These are phyloP conservation scores for Athalia cordata DNA, from an alignment of 2,888 invertebrate genomes.

Conservation along the genomic window DNA sequence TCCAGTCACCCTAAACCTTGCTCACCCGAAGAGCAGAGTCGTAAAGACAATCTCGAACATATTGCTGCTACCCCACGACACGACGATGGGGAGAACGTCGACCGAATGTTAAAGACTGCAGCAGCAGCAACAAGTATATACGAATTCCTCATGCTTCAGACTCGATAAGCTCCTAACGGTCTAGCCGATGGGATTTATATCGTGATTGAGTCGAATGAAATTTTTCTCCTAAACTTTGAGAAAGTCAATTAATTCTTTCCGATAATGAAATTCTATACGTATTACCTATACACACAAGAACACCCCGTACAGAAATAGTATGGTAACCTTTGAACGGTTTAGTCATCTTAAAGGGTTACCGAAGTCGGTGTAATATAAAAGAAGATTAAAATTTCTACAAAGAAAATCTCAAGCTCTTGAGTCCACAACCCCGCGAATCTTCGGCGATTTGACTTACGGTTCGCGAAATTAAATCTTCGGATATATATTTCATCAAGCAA, in stretches of 20 bases:
- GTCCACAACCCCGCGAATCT: too few relatives aligned
- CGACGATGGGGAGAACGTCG: constrained; percentile 9
- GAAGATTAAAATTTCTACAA: too few relatives aligned
- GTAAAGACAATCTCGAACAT: constrained; percentile 34
- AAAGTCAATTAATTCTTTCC: too few relatives aligned
- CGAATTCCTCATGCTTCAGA: not conserved
- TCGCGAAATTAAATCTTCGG: too few relatives aligned
- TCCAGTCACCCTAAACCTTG: constrained; percentile 4
- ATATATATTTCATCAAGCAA: too few relatives aligned
- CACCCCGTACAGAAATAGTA: not conserved
- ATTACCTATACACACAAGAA: too few relatives aligned
- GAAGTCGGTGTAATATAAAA: not conserved
- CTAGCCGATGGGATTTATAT: not conserved
- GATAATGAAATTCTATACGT: too few relatives aligned
- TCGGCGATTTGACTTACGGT: too few relatives aligned
- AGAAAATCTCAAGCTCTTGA: too few relatives aligned
- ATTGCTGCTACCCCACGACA: constrained; percentile 8
- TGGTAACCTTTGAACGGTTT: constrained; percentile 19
- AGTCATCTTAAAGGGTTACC: not conserved
- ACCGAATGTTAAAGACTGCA: constrained; percentile 19
- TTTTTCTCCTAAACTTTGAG: too few relatives aligned
- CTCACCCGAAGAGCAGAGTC: constrained; percentile 12
- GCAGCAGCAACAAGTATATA: constrained; percentile 26
- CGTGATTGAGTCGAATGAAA: too few relatives aligned
- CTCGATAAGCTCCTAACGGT: not conserved